Base-by-base conservation (phyloP, 2,888 invertebrate genomes). In the Macrostomum cliftonense region DNA sequence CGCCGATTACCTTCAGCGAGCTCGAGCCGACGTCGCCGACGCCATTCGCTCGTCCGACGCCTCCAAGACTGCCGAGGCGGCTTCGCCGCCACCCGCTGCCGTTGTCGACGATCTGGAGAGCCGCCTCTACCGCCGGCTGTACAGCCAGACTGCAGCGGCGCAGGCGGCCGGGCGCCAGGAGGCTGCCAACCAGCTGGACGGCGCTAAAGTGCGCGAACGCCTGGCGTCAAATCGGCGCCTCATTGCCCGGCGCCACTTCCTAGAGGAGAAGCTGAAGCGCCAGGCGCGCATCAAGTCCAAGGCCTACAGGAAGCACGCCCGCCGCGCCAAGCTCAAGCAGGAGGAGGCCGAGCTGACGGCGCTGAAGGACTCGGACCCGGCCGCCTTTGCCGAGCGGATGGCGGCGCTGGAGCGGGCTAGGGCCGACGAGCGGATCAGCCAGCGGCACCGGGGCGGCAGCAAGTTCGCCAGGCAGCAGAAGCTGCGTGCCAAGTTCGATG, bases 401-500 rank as follows among this genome's bases (percentile, higher is more conserved):
- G n/a, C 45, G 28, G 16, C 20, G 19, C 43, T 46, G 20, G 47
- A 46, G 19, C 17, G 28, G n/a, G 13, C 19, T 4, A 2, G 47
- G 7, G 47, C 47, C 4, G 37, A 46, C 17, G 47, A 46, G 20
- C 47, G 47, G 13, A 20, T 20, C 14, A 20, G 28, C 14, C 46
- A 28, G n/a, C 20, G 28, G 19, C 47, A 46, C 37, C 14, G 21
- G 19, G 37, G n/a, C n/a, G 47, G 47, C 17, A 14, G 20, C 20
- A 46, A 46, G 46, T 46, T 46, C 19, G 17, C 47, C 16, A 46
- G 45, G 46, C 20, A 14, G n/a, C 47, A 46, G 46, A 42, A 45
- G 20, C 7, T 46, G 16, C 40, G 47, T 4, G 47, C 47, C 13
- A 46, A 46, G 28, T 46, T 28, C 12, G 28, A 46, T 12, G 19